Conservation (phyloP, 2,113 vertebrate species). For the Burhinus oedicnemus region DNA sequence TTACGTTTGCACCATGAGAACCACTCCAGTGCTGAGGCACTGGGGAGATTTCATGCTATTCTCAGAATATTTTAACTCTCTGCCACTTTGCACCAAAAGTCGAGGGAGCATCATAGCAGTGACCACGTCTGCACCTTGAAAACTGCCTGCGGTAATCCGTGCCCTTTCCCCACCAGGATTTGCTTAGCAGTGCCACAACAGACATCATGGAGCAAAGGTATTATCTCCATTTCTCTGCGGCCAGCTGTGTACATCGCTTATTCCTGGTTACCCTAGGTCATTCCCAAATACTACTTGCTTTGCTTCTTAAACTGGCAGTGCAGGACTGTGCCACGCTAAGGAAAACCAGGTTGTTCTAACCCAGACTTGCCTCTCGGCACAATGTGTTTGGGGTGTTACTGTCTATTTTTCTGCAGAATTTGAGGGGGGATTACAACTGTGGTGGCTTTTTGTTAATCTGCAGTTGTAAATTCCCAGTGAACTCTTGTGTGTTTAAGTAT, state of each 20-base stretch:
- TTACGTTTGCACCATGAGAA: neutral
- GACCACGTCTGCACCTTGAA: neutral
- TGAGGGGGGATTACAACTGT: neutral
- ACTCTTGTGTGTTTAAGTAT: neutral
- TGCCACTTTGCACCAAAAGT: neutral
- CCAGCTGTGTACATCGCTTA: neutral
- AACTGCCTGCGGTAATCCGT: neutral
- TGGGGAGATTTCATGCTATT: rapidly evolving
- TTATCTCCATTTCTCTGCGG: neutral
- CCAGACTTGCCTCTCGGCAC: neutral
- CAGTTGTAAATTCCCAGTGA: neutral
- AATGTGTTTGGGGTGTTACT: neutral
- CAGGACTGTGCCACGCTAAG: neutral
- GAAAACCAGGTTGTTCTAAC: neutral
- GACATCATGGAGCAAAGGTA: neutral
- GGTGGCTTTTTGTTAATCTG: neutral
- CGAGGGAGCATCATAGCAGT: neutral
- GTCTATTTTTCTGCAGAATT: neutral
- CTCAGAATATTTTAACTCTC: neutral
- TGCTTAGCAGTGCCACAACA: neutral
- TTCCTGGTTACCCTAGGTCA: neutral
- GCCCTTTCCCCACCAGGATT: neutral
- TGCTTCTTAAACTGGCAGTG: neutral
- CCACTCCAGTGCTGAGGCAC: neutral
- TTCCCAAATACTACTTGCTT: neutral